Evolutionary conservation across 2,113 vertebrate species (phyloP).

Genomic region (Dermatemys mawii): DNA sequence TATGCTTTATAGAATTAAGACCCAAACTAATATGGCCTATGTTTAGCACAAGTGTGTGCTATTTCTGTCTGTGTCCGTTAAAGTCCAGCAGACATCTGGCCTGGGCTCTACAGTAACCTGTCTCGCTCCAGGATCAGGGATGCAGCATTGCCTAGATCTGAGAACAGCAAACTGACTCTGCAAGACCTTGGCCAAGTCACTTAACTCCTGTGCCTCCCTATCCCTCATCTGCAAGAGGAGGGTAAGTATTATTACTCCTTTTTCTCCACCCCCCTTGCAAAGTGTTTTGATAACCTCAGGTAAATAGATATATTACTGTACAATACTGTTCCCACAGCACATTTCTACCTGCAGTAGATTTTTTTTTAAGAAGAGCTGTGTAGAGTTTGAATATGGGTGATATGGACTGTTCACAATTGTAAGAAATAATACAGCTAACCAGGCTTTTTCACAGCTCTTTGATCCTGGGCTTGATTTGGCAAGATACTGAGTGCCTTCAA

Average conservation of each 20-base stretch:
- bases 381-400: neutral
- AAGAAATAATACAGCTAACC: neutral
- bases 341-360: neutral
- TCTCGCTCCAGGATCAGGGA: neutral
- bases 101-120: neutral
- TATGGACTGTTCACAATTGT: neutral
- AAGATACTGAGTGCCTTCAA: rapidly evolving
- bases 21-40: neutral
- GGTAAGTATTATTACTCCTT: neutral
- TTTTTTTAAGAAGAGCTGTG: neutral
- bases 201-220: neutral
- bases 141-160: neutral
- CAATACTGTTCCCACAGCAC: neutral
- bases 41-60: neutral
- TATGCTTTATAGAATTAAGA: neutral
- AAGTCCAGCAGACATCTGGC: neutral
- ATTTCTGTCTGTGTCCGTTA: neutral
- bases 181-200: neutral
- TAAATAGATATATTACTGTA: neutral
- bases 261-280: neutral
- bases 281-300: neutral
- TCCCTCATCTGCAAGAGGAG: neutral
- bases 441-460: neutral
- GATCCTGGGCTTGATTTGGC: neutral
- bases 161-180: neutral